phyloP scores from a whole-genome alignment of 2,113 vertebrate species.

The Oryzias melastigma region DNA sequence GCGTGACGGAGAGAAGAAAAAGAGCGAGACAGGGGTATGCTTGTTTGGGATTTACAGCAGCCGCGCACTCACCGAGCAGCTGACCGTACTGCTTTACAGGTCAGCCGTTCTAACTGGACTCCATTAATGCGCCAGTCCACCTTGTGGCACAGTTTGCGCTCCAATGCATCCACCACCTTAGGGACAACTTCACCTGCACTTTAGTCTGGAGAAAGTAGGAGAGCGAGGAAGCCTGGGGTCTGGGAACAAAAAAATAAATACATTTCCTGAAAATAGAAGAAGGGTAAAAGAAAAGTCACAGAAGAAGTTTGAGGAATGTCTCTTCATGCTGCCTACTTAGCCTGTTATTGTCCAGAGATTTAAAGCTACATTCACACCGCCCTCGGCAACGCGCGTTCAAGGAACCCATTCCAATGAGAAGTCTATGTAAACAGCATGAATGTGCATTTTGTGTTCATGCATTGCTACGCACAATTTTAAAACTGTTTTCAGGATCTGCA shows the following conservation, averaged over 20 bases:
- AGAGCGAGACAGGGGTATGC: constrained; percentile 44
- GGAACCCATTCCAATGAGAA: too few relatives aligned
- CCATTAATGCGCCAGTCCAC: constrained; percentile 69
- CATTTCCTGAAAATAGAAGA: constrained; percentile 28
- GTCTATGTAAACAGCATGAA: too few relatives aligned
- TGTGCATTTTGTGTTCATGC: too few relatives aligned
- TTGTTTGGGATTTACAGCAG: constrained; percentile 68
- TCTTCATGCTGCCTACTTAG: constrained; percentile 1
- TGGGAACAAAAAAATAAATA: constrained; percentile 33
- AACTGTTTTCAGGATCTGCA: too few relatives aligned
- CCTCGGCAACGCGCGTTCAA: too few relatives aligned
- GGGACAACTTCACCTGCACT: constrained; percentile 66
- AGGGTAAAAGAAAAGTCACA: constrained; percentile 41
- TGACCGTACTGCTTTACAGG: constrained; percentile 70
- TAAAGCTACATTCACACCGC: too few relatives aligned
- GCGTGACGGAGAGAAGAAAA: constrained; percentile 54
- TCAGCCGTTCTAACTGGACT: constrained; percentile 66
- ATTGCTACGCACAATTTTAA: too few relatives aligned
- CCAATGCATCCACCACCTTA: constrained; percentile 49
- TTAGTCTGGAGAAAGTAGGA: constrained; percentile 45
- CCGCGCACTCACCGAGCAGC: constrained; percentile 58
- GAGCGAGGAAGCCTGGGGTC: constrained; percentile 25
- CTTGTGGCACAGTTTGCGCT: constrained; percentile 69
- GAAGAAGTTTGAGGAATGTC: constrained; percentile 30
- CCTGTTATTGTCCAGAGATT: constrained; percentile 3